Evolutionary conservation across 1,140 invertebrate species (phyloP), one percentile per base, ranked within the genome.

Genomic region (Akabosia matsudoensis): DNA sequence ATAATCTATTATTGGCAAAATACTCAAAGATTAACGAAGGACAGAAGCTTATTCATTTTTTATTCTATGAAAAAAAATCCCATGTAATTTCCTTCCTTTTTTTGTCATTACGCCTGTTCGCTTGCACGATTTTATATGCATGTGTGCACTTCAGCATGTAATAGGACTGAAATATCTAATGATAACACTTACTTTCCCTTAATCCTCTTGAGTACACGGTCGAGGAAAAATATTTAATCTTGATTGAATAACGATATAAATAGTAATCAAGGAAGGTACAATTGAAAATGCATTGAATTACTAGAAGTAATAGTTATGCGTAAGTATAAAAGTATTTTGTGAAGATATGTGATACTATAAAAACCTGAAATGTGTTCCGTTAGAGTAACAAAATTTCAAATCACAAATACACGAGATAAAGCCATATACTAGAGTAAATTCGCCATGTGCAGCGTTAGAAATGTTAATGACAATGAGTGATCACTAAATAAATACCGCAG

Each of bases 1-100:
- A 67, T 67, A 67, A 67, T 67, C 61, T 67, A 67, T 61, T 61
- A 61, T 67, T 67, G 61, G 61, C 28, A 67, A 28, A 67, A 67
- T 67, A 67, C 61, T 67, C 31, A 67, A 67, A 67, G 61, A 67
- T 67, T 67, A 67, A 22, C 28, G 61, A 31, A 31, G 61, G 22
- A 22, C 24, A 30, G 26, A 45, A 10, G 37, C 37, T 45, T 18
- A 45, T 18, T 45, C 61, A 28, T n/a, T 67, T 30, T 67, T 67
- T 30, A 30, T 10, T 2, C 31, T 30, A 31, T 30, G 13, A 1
- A 67, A 67, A 67, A 67, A 67, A 67, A 67, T 10, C n/a, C 61
- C 61, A n/a, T n/a, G n/a, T n/a, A n/a, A n/a, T n/a, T n/a, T 45
- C 30, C 61, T 30, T 45, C 7, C 7, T 67, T 67, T 67, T 22